Evolutionary conservation across 2,797 vertebrate species (phyloP), one percentile per base, ranked within the genome.

Genomic region (Harpagifer antarcticus): DNA sequence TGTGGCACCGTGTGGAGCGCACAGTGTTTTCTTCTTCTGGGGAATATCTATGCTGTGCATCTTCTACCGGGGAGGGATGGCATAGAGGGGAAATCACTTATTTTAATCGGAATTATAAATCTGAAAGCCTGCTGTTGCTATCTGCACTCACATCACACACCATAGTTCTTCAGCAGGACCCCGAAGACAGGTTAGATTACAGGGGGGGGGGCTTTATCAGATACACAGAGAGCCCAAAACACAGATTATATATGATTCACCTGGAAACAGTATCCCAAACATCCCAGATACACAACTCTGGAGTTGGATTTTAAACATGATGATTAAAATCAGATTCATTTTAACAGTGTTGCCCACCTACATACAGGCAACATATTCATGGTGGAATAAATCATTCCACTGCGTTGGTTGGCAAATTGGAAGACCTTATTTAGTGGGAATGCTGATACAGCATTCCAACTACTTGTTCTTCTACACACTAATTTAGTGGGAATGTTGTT

Each of bases 21-120:
- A 53, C 49, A 56, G 27, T 58, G 47, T 55, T 60, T 71, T 79
- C 47, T 55, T 45, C 47, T 62, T 27, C 20, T 17, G 6, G 65
- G 60, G 12, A 61, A 45, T 76, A 76, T 80, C 72, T 71, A 43
- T 64, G 49, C 69, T 49, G 43, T 67, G 60, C 71, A 82, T 83
- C 79, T 79, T 70, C 62, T 20, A 44, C 68, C 19, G 17, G 20
- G 33, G 56, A 75, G 27, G 42, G 16, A 62, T 62, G 44, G 50
- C 50, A 54, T 20, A 68, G 73, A 76, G 68, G 78, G 74, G 78
- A 83, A 86, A 85, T 86, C 80, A 78, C 85, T 74, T 75, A 53
- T 78, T 85, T 81, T 79, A 82, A 91, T 85, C 84, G 55, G 70
- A 82, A 80, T 88, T 77, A 87, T 86, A 85, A 86, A 91, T 91